These are phyloP conservation scores for Phengaris arion DNA, from an alignment of 2,888 invertebrate species.

Conservation along the genomic window DNA sequence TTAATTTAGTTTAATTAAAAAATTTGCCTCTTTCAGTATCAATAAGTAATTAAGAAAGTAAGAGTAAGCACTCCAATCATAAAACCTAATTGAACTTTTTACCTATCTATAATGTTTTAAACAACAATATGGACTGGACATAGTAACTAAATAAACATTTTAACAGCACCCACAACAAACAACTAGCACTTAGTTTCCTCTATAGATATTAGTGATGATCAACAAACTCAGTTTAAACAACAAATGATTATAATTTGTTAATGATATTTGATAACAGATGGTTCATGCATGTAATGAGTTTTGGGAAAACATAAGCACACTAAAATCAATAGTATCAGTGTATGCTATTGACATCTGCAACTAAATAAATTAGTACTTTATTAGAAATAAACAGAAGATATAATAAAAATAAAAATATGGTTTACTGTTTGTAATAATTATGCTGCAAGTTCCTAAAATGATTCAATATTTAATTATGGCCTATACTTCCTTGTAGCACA, in stretches of 20 bases:
- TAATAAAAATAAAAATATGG: too few relatives aligned
- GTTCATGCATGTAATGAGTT: slow-evolving; percentile 42
- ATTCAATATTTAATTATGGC: too few relatives aligned
- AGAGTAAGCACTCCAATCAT: not conserved
- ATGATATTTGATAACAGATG: slow-evolving; percentile 43
- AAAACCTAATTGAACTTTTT: not conserved
- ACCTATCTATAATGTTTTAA: not conserved
- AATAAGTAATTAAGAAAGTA: too few relatives aligned
- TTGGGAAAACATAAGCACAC: slow-evolving; percentile 49
- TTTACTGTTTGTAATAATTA: too few relatives aligned
- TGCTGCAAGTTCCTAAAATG: too few relatives aligned
- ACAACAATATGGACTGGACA: not conserved
- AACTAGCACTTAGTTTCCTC: slow-evolving; percentile 18
- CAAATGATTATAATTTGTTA: not conserved
- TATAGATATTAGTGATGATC: slow-evolving; percentile 10
- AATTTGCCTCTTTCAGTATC: too few relatives aligned
- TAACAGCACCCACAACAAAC: slow-evolving; percentile 6
- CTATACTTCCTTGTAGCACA: too few relatives aligned
- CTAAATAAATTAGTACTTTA: too few relatives aligned
- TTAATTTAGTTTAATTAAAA: too few relatives aligned
- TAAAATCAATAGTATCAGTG: slow-evolving; percentile 40
- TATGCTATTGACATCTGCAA: too few relatives aligned
- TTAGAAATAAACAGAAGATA: too few relatives aligned
- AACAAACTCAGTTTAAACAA: not conserved
- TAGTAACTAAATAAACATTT: not conserved